phyloP scores from a whole-genome alignment of 2,113 vertebrate species.

The Myotis davidii region DNA sequence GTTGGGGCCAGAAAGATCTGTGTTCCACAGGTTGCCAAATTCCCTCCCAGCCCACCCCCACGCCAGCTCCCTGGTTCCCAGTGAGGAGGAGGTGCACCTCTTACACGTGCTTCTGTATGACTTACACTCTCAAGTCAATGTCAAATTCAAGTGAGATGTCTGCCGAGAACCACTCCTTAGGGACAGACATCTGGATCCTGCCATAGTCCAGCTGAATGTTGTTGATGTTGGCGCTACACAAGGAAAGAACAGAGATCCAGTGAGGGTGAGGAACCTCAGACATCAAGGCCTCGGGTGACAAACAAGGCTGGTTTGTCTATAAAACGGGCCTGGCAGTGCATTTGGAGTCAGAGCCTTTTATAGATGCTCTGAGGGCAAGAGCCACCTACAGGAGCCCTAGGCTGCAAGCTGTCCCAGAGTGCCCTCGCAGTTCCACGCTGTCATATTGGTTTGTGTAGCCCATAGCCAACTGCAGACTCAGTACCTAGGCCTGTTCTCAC shows the following conservation, averaged over 20 bases:
- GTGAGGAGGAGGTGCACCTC: neutral
- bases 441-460: neutral
- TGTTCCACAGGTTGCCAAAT: neutral
- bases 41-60: accelerated
- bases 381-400: neutral
- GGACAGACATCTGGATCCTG: constrained; percentile 54
- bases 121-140: constrained; percentile 67
- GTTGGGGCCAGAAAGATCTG: neutral
- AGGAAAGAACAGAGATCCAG: neutral
- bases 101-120: neutral
- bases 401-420: neutral
- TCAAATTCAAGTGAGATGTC: constrained; percentile 70
- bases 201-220: constrained; percentile 59
- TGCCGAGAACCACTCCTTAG: constrained; percentile 62
- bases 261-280: too few species aligned
- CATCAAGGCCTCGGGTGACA: neutral
- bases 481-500: neutral
- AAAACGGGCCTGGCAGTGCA: too few species aligned
- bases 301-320: neutral
- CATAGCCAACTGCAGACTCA: neutral
- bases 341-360: neutral
- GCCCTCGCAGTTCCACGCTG: neutral
- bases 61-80: neutral
- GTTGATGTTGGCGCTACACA: constrained; percentile 61
- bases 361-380: neutral